Evolutionary conservation across 2,113 vertebrate genomes (phyloP).

Genomic region (Emydura subglobosa): DNA sequence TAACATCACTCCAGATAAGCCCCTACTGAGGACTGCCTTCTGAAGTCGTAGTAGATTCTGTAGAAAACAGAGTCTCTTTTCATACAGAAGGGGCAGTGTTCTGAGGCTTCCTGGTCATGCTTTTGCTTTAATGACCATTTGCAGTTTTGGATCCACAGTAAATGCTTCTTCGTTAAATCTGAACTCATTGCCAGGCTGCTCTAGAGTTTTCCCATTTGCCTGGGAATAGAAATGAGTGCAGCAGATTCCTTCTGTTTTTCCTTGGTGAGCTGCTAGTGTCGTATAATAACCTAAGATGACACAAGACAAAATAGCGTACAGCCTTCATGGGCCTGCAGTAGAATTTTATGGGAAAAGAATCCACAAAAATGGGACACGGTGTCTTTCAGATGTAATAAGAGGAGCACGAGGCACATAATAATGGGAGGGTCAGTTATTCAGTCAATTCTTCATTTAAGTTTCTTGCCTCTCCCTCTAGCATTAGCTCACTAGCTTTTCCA

Average conservation of each 20-base stretch:
- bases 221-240: background rate
- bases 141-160: background rate
- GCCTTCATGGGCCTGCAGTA: background rate
- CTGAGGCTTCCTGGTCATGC: background rate
- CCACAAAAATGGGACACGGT: background rate
- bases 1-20: background rate
- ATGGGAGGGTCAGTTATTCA: background rate
- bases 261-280: background rate
- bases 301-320: background rate
- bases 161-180: background rate
- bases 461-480: background rate
- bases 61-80: background rate
- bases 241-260: background rate
- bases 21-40: background rate
- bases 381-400: background rate
- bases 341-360: background rate
- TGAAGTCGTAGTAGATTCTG: background rate
- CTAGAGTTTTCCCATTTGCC: background rate
- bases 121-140: background rate
- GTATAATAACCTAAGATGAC: background rate
- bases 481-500: fast-evolving
- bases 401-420: background rate
- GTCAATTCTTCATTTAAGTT: background rate
- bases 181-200: background rate
- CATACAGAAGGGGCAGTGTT: background rate